These are phyloP conservation scores for Trypoxylon attenuatum DNA, from an alignment of 2,888 invertebrate genomes.

Conservation along the genomic window DNA sequence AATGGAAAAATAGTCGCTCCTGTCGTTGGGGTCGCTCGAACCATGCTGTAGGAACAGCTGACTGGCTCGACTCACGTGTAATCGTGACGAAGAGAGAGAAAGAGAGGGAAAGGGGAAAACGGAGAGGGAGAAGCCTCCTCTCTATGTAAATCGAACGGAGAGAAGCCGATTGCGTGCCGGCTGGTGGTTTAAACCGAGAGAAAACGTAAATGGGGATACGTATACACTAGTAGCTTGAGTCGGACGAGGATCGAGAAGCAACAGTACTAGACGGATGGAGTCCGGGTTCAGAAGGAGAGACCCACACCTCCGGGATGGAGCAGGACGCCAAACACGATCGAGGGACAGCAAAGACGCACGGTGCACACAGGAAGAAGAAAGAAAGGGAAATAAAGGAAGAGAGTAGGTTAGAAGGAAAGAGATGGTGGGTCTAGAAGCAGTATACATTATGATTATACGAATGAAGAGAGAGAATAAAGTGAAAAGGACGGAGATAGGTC, in stretches of 20 bases:
- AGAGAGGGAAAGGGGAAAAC: constrained; percentile 5
- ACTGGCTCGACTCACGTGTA: constrained; percentile 31
- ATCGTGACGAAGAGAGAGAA: constrained; percentile 7
- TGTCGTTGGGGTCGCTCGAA: constrained; percentile 3
- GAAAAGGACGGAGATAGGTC: constrained; percentile 46
- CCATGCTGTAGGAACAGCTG: constrained; percentile 38
- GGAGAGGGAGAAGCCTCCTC: neutral
- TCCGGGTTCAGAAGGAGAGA: constrained; percentile 5
- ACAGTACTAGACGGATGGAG: constrained; percentile 1
- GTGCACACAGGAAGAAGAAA: neutral
- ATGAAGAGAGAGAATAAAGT: constrained; percentile 10
- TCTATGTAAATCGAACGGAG: too few species aligned
- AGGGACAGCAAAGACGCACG: neutral
- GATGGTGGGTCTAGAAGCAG: neutral
- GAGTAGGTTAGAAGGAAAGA: constrained; percentile 13
- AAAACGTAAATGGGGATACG: constrained; percentile 7
- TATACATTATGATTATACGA: constrained; percentile 17
- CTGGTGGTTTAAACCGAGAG: constrained; percentile 19
- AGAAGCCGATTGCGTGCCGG: constrained; percentile 10
- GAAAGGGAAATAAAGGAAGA: constrained; percentile 8
- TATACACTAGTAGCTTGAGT: too few species aligned
- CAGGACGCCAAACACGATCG: constrained; percentile 5
- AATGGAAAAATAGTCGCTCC: constrained; percentile 28
- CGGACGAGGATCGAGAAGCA: constrained; percentile 10
- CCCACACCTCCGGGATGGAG: neutral